Conservation (phyloP, 1,140 invertebrate species). For the Drosophila rhopaloa region DNA sequence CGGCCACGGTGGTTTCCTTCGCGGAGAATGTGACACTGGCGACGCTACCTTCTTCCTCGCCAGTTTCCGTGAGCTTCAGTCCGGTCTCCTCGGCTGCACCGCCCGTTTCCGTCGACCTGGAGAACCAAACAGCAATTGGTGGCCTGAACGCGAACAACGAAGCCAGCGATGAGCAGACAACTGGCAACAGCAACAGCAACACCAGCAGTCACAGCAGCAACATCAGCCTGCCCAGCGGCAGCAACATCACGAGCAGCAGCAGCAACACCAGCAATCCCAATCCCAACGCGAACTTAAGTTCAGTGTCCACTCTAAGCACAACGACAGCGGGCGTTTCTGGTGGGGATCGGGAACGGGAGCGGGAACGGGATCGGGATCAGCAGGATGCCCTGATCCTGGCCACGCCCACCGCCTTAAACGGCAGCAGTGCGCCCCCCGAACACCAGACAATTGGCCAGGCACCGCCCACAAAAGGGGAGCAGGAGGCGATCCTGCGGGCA, state of each 20-base stretch:
- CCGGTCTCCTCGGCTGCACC: slow-evolving; percentile 13
- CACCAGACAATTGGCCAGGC: slow-evolving; percentile 79
- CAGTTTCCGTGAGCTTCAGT: slow-evolving; percentile 25
- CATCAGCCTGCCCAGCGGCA: slow-evolving; percentile 1
- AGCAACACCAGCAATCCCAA: slow-evolving; percentile 7
- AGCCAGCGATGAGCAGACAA: slow-evolving; percentile 49
- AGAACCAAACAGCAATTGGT: slow-evolving; percentile 8
- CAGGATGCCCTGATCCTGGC: slow-evolving; percentile 18
- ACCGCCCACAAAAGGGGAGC: slow-evolving; percentile 85
- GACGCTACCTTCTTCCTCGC: slow-evolving; percentile 14
- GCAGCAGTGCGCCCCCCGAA: slow-evolving; percentile 17
- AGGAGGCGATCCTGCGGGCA: slow-evolving; percentile 87
- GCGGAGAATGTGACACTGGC: slow-evolving; percentile 42
- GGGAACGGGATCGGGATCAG: not conserved
- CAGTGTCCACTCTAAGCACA: slow-evolving; percentile 1
- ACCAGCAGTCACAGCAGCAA: slow-evolving; percentile 4
- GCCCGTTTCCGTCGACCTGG: not conserved
- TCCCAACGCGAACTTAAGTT: slow-evolving; percentile 11
- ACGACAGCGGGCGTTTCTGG: not conserved
- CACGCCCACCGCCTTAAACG: slow-evolving; percentile 23
- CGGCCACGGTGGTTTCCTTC: slow-evolving; percentile 31
- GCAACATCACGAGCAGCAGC: not conserved
- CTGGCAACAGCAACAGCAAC: slow-evolving; percentile 19
- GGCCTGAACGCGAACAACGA: slow-evolving; percentile 33
- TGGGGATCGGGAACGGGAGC: not conserved